A percentile compares a stretch with the other conserved stretches of the same genome.
Evolutionary conservation across 1,140 invertebrate genomes (phyloP).

Genomic region (Cydia pomonella): DNA sequence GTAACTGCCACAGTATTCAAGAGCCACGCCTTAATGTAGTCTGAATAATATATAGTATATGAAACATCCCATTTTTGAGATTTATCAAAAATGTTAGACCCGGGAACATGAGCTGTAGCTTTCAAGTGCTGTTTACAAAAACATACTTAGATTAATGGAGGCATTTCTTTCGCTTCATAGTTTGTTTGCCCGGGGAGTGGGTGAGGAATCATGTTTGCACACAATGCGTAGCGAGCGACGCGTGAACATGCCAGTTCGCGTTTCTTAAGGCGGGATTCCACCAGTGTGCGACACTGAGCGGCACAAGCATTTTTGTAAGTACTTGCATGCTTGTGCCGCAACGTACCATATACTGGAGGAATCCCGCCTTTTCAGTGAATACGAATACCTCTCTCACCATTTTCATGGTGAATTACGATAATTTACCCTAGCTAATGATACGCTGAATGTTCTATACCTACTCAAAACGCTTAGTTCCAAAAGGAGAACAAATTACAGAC

Average conservation of each 20-base stretch:
- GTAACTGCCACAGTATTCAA: background rate
- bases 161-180: background rate
- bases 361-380: no score
- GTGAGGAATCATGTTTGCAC: background rate
- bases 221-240: background rate
- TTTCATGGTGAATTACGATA: background rate
- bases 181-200: background rate
- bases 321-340: no score
- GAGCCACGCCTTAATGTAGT: constrained; percentile 9
- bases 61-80: background rate
- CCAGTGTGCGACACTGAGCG: no score
- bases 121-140: background rate
- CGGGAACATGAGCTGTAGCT: background rate
- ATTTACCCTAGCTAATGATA: no score
- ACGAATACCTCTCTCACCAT: background rate
- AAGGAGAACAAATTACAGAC: background rate
- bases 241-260: constrained; percentile 20
- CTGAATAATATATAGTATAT: background rate
- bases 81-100: background rate
- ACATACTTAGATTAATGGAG: background rate
- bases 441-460: no score
- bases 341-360: no score
- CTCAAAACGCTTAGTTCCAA: background rate
- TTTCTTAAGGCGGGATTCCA: no score
- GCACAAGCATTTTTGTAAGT: no score